These are phyloP conservation scores for Monopis laevigella DNA, from an alignment of 2,888 invertebrate species.

Conservation along the genomic window DNA sequence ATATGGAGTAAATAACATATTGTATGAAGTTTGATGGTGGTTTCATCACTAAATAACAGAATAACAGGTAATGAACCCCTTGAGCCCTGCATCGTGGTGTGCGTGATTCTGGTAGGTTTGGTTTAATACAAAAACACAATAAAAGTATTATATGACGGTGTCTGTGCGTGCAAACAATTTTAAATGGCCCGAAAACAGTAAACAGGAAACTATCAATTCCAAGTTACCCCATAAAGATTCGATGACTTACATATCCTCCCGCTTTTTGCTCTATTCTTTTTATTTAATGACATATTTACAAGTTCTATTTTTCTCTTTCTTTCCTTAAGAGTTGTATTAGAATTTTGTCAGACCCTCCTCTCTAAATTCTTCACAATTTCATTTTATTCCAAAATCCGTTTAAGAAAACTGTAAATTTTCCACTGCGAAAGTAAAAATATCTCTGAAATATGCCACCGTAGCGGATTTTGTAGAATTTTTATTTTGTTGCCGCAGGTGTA, in stretches of 20 bases:
- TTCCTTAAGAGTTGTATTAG: background rate
- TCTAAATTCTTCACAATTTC: too few species aligned
- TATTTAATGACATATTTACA: constrained; percentile 31
- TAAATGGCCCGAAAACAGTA: constrained; percentile 48
- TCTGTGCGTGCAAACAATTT: constrained; percentile 51
- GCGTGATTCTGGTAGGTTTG: constrained; percentile 46
- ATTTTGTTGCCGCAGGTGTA: constrained; percentile 69
- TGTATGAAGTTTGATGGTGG: constrained; percentile 43
- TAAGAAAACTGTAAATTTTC: too few species aligned
- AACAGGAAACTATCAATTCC: constrained; percentile 55
- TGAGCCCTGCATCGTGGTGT: constrained; percentile 39
- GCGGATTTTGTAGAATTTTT: constrained; percentile 56
- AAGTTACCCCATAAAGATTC: constrained; percentile 57
- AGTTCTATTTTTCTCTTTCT: constrained; percentile 34
- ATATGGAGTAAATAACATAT: constrained; percentile 54
- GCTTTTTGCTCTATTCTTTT: constrained; percentile 32
- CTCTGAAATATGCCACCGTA: constrained; percentile 26
- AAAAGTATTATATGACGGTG: constrained; percentile 40
- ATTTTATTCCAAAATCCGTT: too few species aligned
- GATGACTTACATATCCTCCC: constrained; percentile 34
- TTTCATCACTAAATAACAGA: constrained; percentile 31
- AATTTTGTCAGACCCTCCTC: too few species aligned
- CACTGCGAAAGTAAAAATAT: constrained; percentile 1
- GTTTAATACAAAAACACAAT: constrained; percentile 37
- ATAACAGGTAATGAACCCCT: constrained; percentile 38